phyloP scores from a whole-genome alignment of 2,113 vertebrate species.

The Emydura subglobosa region DNA sequence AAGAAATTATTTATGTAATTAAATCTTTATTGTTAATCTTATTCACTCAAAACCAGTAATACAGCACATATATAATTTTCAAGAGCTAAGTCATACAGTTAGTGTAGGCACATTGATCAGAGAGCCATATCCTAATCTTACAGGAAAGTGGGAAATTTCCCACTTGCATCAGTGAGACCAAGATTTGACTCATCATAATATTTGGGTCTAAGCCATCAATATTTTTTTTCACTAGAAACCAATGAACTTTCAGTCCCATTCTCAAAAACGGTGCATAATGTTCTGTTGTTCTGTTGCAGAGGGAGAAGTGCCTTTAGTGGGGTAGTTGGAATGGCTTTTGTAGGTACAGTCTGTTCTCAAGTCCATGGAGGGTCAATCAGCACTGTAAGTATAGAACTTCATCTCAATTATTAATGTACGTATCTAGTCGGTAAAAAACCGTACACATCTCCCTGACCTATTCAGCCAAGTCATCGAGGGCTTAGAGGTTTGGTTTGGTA shows the following conservation, averaged over 20 bases:
- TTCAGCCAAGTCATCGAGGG: neutral
- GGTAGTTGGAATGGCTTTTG: slow-evolving; percentile 88
- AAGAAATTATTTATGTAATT: neutral
- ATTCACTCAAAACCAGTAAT: neutral
- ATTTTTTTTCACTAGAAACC: neutral
- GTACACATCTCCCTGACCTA: neutral
- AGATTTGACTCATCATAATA: neutral
- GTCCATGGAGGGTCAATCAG: slow-evolving; percentile 83
- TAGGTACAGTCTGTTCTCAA: slow-evolving; percentile 84
- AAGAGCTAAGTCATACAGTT: neutral
- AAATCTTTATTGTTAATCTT: neutral
- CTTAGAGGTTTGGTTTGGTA: neutral
- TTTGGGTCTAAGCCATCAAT: neutral
- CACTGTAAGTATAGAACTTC: slow-evolving; percentile 78
- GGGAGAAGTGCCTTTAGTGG: slow-evolving; percentile 70
- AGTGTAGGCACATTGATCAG: neutral
- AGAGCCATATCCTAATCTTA: neutral
- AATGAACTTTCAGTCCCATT: neutral
- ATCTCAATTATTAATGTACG: neutral
- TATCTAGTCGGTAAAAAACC: neutral
- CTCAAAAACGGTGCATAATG: neutral
- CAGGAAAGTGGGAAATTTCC: neutral
- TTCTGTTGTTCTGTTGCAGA: slow-evolving; percentile 70
- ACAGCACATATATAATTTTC: neutral
- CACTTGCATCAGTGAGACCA: neutral